Percentiles rank a stretch among this genome's conserved stretches.
phyloP scores from a whole-genome alignment of 2,888 invertebrate genomes.

The Archips crataeganus region DNA sequence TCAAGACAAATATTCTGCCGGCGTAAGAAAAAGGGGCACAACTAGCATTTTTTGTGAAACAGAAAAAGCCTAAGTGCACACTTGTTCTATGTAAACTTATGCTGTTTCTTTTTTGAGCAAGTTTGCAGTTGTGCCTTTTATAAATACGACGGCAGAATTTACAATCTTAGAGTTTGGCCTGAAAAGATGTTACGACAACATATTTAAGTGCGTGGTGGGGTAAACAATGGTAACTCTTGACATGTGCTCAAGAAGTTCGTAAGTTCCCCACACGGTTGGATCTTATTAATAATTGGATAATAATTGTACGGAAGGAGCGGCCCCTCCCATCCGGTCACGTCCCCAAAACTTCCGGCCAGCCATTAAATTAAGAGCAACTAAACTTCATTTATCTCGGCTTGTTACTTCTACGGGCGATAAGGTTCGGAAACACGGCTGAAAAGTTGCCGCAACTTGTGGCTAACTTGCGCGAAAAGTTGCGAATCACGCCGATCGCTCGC shows the following conservation, averaged over 20 bases:
- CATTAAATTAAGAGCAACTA: slow-evolving; percentile 84
- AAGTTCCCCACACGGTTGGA: slow-evolving; percentile 42
- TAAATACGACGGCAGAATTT: too few relatives aligned
- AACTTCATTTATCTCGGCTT: slow-evolving; percentile 84
- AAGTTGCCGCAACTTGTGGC: slow-evolving; percentile 71
- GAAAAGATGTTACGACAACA: too few relatives aligned
- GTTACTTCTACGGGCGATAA: slow-evolving; percentile 82
- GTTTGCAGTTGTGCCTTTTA: too few relatives aligned
- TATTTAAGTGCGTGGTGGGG: not conserved
- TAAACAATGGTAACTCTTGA: slow-evolving; percentile 28
- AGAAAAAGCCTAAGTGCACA: too few relatives aligned
- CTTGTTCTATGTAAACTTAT: too few relatives aligned
- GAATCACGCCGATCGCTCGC: slow-evolving; percentile 81
- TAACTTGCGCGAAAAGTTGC: slow-evolving; percentile 76
- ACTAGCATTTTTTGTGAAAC: too few relatives aligned
- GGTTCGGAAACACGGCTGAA: slow-evolving; percentile 75
- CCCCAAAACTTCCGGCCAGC: slow-evolving; percentile 74
- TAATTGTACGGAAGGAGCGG: slow-evolving; percentile 64
- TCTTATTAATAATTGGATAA: slow-evolving; percentile 64
- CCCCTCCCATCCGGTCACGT: slow-evolving; percentile 71
- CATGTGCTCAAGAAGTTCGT: slow-evolving; percentile 28
- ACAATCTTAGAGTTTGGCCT: too few relatives aligned
- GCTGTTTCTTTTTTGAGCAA: too few relatives aligned
- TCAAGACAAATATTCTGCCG: too few relatives aligned
- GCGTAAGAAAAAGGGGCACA: too few relatives aligned